Evolutionary conservation across 2,113 vertebrate species (phyloP), one percentile per base, ranked within the genome.

Genomic region (Caranx ignobilis): DNA sequence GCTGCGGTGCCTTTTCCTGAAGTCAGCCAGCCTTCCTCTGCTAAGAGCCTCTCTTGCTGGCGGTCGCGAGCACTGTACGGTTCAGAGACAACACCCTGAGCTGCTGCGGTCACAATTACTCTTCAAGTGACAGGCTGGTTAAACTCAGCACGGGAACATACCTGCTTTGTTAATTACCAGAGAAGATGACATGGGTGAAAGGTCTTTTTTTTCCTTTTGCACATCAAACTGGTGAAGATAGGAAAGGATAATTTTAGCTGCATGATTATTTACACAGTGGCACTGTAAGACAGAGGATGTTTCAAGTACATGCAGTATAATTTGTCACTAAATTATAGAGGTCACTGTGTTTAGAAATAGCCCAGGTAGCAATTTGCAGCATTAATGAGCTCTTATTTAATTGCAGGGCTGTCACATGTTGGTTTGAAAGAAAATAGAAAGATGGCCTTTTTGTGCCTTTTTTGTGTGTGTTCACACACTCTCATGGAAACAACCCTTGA

Each of bases 321-420:
- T 84, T 65, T 79, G 37, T 12, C 68, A 5, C 37, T 21, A 71
- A 75, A 86, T 82, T 75, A 84, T 54, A 81, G 81, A 48, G 19
- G 59, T 57, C 54, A 48, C 32, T 57, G 21, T 69, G 35, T 73
- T 75, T 74, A 60, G 67, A 79, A 83, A 84, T 68, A 83, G 63
- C 47, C 57, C 18, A 55, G 59, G 37, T 75, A 64, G 71, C 60
- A 68, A 71, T 87, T 79, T 83, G 56, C 72, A 63, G 50, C 41
- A 72, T 81, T 74, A 66, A 73, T 83, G 35, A 85, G 52, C 18
- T 72, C 35, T 48, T 68, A 45, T 79, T 68, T 63, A 70, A 87
- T 50, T 31, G 26, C 55, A 64, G 39, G 45, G 78, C 66, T 57
- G 64, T 83, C 54, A 32, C 45, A 19, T 39, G 11, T 55, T 73